Conservation (phyloP, 2,888 invertebrate species). For the Uropetala carovei region DNA sequence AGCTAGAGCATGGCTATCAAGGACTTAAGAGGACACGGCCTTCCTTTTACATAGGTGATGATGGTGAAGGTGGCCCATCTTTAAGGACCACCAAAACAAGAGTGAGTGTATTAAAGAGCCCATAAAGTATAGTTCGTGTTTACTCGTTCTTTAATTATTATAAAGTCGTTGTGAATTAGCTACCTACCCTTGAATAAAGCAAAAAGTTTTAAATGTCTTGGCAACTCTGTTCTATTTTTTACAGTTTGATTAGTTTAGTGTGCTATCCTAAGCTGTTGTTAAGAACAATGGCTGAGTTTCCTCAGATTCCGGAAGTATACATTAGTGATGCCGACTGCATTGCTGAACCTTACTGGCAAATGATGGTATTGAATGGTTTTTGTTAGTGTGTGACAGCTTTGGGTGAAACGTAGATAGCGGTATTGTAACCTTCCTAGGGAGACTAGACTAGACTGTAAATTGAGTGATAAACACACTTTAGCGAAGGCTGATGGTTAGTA, state of each 20-base stretch:
- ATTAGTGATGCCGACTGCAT: constrained; percentile 72
- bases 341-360: constrained; percentile 72
- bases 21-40: constrained; percentile 85
- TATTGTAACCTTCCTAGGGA: constrained; percentile 7
- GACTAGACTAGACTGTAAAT: background rate
- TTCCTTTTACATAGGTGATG: constrained; percentile 85
- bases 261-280: constrained; percentile 62
- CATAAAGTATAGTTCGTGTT: background rate
- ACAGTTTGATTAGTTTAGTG: constrained; percentile 28
- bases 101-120: constrained; percentile 65
- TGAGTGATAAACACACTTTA: constrained; percentile 13
- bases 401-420: constrained; percentile 39
- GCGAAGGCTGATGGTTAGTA: constrained; percentile 2
- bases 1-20: constrained; percentile 95
- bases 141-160: background rate
- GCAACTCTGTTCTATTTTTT: constrained; percentile 48
- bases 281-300: constrained; percentile 66
- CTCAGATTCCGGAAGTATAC: constrained; percentile 71
- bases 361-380: constrained; percentile 70
- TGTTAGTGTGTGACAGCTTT: constrained; percentile 41
- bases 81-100: constrained; percentile 66
- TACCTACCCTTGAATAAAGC: background rate
- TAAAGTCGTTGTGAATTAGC: constrained; percentile 28
- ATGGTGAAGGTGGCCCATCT: constrained; percentile 76
- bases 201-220: constrained; percentile 45